A percentile compares a stretch with the other conserved stretches of the same genome.
These are phyloP conservation scores for Enteromius afrohamiltoni DNA, from an alignment of 2,797 vertebrate genomes.

Conservation along the genomic window DNA sequence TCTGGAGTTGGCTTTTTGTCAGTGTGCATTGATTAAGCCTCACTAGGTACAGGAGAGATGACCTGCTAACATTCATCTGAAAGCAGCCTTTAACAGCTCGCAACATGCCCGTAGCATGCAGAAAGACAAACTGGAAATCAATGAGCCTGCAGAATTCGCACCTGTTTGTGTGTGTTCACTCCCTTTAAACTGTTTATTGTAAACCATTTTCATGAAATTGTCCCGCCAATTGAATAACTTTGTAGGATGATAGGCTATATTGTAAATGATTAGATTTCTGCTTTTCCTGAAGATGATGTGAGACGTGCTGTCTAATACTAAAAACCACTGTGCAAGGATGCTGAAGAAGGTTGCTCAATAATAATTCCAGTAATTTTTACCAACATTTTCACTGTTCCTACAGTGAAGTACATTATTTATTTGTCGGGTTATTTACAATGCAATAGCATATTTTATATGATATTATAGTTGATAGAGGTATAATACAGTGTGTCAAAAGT, in stretches of 20 bases:
- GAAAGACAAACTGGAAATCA: constrained; percentile 49
- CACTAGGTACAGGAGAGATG: constrained; percentile 29
- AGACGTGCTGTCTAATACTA: not conserved
- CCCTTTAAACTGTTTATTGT: constrained; percentile 27
- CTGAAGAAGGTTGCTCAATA: not conserved
- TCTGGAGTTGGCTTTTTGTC: constrained; percentile 44
- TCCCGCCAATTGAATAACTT: not conserved
- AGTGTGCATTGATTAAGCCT: constrained; percentile 50
- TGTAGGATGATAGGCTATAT: not conserved
- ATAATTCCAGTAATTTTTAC: not conserved
- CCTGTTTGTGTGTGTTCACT: not conserved
- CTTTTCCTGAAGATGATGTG: not conserved
- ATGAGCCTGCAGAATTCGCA: constrained; percentile 28
- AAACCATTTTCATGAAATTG: constrained; percentile 35
- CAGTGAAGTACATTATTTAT: not conserved
- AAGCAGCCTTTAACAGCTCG: constrained; percentile 39
- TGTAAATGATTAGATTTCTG: not conserved
- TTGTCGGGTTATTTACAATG: not conserved
- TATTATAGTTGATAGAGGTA: not conserved
- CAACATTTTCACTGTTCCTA: no score
- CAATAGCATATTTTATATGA: no score
- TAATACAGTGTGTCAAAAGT: not conserved
- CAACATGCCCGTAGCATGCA: constrained; percentile 10
- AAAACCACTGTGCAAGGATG: not conserved
- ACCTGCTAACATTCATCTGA: constrained; percentile 31